Conservation (phyloP, 2,797 vertebrate species). For the Prunella strophiata region DNA sequence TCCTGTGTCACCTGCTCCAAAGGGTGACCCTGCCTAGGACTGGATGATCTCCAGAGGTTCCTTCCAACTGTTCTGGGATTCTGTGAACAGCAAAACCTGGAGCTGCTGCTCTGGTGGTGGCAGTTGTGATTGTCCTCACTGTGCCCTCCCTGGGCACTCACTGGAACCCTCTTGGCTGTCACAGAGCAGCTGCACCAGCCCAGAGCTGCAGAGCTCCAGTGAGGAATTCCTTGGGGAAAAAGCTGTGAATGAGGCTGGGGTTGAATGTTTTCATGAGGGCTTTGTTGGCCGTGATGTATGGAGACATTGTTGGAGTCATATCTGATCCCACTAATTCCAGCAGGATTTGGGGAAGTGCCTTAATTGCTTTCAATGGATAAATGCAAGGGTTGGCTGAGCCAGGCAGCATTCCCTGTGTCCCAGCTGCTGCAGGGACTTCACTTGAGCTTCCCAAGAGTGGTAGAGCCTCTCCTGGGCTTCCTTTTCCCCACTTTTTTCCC, state of each 20-base stretch:
- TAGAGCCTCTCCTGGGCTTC: not conserved
- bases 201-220: not conserved
- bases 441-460: not conserved
- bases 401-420: not conserved
- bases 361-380: not conserved
- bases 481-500: not conserved
- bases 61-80: not conserved
- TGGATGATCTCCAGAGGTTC: not conserved
- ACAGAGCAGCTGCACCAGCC: not conserved
- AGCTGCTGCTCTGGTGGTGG: not conserved
- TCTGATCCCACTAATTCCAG: not conserved
- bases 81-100: not conserved
- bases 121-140: not conserved
- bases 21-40: not conserved
- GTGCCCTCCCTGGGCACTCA: not conserved
- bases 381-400: not conserved
- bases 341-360: not conserved
- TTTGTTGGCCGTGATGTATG: not conserved
- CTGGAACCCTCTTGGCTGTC: not conserved
- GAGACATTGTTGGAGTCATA: not conserved
- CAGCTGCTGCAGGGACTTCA: not conserved
- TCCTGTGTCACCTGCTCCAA: not conserved
- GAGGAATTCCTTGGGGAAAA: not conserved
- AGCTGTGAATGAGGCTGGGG: not conserved
- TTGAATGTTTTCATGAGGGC: not conserved